phyloP scores from a whole-genome alignment of 2,888 invertebrate species.

The Cheilosia vulpina region DNA sequence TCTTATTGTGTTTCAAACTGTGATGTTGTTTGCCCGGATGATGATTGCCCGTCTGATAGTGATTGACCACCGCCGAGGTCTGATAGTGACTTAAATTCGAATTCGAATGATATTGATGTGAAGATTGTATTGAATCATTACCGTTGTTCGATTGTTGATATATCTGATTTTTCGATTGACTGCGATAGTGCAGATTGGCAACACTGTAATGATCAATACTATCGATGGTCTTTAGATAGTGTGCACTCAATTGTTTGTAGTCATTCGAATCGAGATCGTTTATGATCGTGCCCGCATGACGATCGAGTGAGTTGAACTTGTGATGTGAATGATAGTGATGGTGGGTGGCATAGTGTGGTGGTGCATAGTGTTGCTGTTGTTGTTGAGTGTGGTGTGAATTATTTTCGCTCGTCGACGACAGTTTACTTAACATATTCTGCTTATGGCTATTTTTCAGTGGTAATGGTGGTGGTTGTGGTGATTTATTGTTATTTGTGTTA shows the following conservation, averaged over 20 bases:
- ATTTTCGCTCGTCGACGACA: conserved; percentile 65
- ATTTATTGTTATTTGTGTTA: conserved; percentile 77
- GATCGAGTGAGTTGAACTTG: conserved; percentile 79
- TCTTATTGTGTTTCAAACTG: conserved; percentile 71
- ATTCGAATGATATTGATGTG: conserved; percentile 76
- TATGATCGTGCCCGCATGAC: conserved; percentile 72
- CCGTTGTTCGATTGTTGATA: conserved; percentile 80
- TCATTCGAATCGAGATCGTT: conserved; percentile 74
- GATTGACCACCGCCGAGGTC: conserved; percentile 77
- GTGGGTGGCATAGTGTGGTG: conserved; percentile 78
- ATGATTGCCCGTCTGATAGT: conserved; percentile 79
- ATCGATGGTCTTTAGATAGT: conserved; percentile 81
- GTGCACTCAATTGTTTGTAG: conserved; percentile 81
- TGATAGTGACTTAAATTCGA: conserved; percentile 78
- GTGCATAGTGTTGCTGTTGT: conserved; percentile 78
- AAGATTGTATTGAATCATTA: conserved; percentile 74
- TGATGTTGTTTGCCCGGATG: conserved; percentile 68
- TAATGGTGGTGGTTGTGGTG: conserved; percentile 77
- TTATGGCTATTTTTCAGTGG: conserved; percentile 79
- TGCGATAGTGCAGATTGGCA: conserved; percentile 80
- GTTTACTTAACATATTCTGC: conserved; percentile 71
- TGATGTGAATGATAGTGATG: conserved; percentile 77
- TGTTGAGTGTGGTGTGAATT: conserved; percentile 76
- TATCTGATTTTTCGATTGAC: conserved; percentile 82
- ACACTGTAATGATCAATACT: conserved; percentile 81